These are phyloP conservation scores for Falco rusticolus DNA, from an alignment of 2,797 vertebrate species.

Conservation along the genomic window DNA sequence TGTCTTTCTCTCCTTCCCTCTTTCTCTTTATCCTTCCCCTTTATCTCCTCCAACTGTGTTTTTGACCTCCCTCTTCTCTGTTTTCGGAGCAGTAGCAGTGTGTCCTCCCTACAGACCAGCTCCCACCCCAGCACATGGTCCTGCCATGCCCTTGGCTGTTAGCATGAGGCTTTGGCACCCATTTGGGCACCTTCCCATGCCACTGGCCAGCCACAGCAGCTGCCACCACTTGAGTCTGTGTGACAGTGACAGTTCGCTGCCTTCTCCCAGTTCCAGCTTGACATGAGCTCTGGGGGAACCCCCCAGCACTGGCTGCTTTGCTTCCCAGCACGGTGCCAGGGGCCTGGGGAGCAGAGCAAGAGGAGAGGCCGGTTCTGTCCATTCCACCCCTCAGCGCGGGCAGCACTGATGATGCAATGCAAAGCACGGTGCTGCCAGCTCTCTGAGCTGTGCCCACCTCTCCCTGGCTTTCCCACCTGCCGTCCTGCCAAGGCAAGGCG, in stretches of 20 bases:
- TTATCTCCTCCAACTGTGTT: neutral
- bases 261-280: neutral
- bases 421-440: neutral
- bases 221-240: neutral
- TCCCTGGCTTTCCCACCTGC: neutral
- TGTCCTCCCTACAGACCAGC: neutral
- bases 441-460: neutral
- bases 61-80: neutral
- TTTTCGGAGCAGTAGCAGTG: fast-evolving
- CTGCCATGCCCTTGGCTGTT: neutral
- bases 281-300: neutral
- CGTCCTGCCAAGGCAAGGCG: neutral
- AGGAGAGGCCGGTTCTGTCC: neutral
- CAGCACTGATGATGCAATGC: neutral
- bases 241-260: neutral
- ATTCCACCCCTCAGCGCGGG: fast-evolving
- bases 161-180: neutral
- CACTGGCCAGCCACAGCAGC: neutral
- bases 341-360: neutral
- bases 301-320: neutral
- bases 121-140: neutral
- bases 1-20: neutral
- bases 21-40: neutral
- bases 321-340: neutral
- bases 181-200: neutral